These are phyloP conservation scores for Amblyopsis hoosieri DNA, from an alignment of 2,797 vertebrate genomes.

Conservation along the genomic window DNA sequence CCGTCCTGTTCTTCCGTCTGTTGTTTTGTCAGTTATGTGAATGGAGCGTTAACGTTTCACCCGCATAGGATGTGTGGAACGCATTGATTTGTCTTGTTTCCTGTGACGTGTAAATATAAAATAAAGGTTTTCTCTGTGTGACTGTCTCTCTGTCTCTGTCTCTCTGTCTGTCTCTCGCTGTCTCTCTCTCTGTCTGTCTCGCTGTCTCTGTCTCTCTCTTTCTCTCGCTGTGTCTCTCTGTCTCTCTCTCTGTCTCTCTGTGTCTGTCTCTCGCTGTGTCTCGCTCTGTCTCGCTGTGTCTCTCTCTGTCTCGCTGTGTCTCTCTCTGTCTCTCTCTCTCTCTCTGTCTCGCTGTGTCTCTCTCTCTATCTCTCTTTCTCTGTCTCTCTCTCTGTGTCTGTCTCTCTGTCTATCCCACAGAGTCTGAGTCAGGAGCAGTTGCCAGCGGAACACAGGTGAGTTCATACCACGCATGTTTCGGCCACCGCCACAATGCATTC, in stretches of 20 bases:
- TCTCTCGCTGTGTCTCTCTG: slow-evolving; percentile 6
- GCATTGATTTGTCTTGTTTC: too few species aligned
- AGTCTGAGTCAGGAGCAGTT: slow-evolving; percentile 56
- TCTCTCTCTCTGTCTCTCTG: slow-evolving; percentile 3
- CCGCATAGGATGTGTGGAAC: too few species aligned
- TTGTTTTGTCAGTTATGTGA: too few species aligned
- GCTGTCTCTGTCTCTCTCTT: background rate
- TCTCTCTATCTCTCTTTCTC: background rate
- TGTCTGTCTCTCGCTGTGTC: slow-evolving; percentile 3
- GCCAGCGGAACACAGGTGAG: slow-evolving; percentile 68
- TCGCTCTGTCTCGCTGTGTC: slow-evolving; percentile 7
- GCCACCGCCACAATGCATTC: too few species aligned
- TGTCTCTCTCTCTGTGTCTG: slow-evolving; percentile 1
- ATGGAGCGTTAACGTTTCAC: too few species aligned
- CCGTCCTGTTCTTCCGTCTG: too few species aligned
- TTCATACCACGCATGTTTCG: background rate
- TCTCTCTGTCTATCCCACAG: slow-evolving; percentile 28
- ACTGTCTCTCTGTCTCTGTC: slow-evolving; percentile 2
- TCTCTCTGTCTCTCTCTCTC: too few species aligned
- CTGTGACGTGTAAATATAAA: too few species aligned
- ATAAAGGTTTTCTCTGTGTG: too few species aligned
- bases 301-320: slow-evolving; percentile 24
- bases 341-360: background rate
- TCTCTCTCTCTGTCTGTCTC: slow-evolving; percentile 8
- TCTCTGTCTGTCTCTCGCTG: slow-evolving; percentile 20